Percentiles rank a stretch among this genome's conserved stretches.
phyloP scores from a whole-genome alignment of 2,888 invertebrate species.

The Conops quadrifasciatus region DNA sequence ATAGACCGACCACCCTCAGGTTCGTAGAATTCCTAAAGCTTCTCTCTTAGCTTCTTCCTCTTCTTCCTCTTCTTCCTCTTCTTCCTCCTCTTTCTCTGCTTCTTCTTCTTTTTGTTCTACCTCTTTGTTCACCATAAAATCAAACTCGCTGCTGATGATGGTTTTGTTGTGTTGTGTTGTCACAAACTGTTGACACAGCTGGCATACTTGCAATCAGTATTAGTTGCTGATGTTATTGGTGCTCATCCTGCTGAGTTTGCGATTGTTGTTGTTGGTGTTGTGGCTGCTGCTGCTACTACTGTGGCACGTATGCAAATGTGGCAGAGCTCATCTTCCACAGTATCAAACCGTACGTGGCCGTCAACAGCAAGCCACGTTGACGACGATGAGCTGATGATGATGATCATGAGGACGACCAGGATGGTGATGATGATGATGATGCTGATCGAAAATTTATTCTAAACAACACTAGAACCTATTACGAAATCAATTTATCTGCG shows the following conservation, averaged over 20 bases:
- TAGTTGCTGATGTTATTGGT: not conserved
- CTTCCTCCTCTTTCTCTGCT: too few relatives aligned
- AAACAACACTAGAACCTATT: not conserved
- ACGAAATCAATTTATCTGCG: not conserved
- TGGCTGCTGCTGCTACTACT: not conserved
- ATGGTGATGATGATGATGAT: not conserved
- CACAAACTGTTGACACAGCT: not conserved
- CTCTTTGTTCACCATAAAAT: too few relatives aligned
- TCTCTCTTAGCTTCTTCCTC: too few relatives aligned
- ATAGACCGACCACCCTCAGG: too few relatives aligned
- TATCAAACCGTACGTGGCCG: not conserved
- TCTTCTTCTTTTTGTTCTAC: too few relatives aligned
- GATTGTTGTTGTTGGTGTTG: not conserved
- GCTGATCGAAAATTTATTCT: slow-evolving; percentile 4
- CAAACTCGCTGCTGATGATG: too few relatives aligned
- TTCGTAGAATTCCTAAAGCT: too few relatives aligned
- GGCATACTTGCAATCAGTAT: not conserved
- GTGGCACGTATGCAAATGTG: slow-evolving; percentile 16
- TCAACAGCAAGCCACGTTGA: not conserved
- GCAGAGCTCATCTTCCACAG: not conserved
- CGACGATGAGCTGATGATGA: not conserved
- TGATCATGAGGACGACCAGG: not conserved
- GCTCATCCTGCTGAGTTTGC: not conserved
- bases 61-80: too few relatives aligned
- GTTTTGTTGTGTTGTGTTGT: too few relatives aligned